Percentiles rank a stretch among this genome's conserved stretches.
These are phyloP conservation scores for Nesidiocoris tenuis DNA, from an alignment of 2,888 invertebrate species.

Conservation along the genomic window DNA sequence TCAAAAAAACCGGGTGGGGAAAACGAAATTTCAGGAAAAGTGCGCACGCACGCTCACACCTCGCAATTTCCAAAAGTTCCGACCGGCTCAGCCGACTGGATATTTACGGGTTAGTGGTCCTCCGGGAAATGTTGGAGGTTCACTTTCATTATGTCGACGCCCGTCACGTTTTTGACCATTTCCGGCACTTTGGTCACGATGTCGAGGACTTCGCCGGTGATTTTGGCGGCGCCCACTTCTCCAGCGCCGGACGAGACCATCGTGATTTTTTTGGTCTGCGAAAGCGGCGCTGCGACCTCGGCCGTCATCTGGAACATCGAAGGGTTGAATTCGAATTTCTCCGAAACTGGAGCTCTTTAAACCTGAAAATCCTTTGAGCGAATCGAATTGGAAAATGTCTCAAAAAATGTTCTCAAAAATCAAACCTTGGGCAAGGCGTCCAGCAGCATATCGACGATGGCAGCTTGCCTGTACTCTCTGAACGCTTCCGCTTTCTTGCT, in stretches of 20 bases:
- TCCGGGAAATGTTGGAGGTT: slow-evolving; percentile 48
- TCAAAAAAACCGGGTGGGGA: too few species aligned
- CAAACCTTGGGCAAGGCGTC: slow-evolving; percentile 90
- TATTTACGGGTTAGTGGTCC: slow-evolving; percentile 36
- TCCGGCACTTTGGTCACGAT: slow-evolving; percentile 91
- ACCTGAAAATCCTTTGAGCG: too few species aligned
- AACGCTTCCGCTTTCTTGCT: slow-evolving; percentile 95
- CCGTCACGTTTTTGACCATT: slow-evolving; percentile 87
- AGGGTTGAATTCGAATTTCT: neutral
- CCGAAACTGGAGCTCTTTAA: too few species aligned
- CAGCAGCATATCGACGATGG: slow-evolving; percentile 94
- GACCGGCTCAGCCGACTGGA: neutral
- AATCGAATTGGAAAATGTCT: too few species aligned
- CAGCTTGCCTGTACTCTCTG: slow-evolving; percentile 93
- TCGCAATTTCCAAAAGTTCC: neutral
- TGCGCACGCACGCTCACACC: neutral
- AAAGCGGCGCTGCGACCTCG: slow-evolving; percentile 92
- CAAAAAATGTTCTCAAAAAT: too few species aligned
- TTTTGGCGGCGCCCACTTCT: slow-evolving; percentile 89
- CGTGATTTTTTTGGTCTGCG: slow-evolving; percentile 91
- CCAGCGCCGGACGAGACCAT: slow-evolving; percentile 93
- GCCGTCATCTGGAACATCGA: slow-evolving; percentile 87
- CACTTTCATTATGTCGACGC: slow-evolving; percentile 89
- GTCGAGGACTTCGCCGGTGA: slow-evolving; percentile 89
- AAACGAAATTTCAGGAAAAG: too few species aligned